Evolutionary conservation across 92 coral and sea anemone genomes (phyloP), one percentile per base, ranked within the genome.

Genomic region (Epizoanthus stellaris): DNA sequence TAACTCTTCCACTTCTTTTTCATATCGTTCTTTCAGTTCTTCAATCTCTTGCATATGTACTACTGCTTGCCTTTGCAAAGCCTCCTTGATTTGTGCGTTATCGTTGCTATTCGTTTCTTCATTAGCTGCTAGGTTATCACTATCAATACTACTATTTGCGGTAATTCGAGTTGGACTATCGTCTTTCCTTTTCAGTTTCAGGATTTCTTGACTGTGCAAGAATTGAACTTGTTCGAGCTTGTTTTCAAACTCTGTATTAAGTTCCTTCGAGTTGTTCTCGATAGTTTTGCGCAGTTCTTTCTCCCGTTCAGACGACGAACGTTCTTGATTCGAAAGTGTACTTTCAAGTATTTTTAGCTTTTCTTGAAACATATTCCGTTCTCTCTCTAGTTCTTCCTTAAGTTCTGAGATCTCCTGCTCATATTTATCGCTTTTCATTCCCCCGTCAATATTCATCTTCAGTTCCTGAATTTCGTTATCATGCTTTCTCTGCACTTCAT

Each of bases 1-100:
- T 5, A 96, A 90, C 25, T 81, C 84, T 36, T 94, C 94, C 1
- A 93, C 59, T 47, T 96, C 99, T 58, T 79, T 81, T 14, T 88
- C 93, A 59, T 94, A 92, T 45, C 85, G 74, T 73, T 86, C 83
- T 67, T 89, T 90, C 69, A 96, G 57, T 10, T 93, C 86, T 69
- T 94, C 91, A 5, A 94, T 88, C 84, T 94, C 89, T 30, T 82
- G 87, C 39, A 17, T 59, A 85, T 73, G 74, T 73, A 49, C 45
- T 76, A 81, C 85, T 73, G 12, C 39, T 53, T 82, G 86, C 77
- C 80, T 77, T n/a, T 66, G 70, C 20, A 77, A 43, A 38, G 77
- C 70, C 60, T 86, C 86, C 60, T 86, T 70, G 17, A 89, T 77
- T 70, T 69, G 74, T 75, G 81, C 89, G 54, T 88, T 92, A 21